These are phyloP conservation scores for Chionis minor DNA, from an alignment of 2,113 vertebrate genomes.

Conservation along the genomic window DNA sequence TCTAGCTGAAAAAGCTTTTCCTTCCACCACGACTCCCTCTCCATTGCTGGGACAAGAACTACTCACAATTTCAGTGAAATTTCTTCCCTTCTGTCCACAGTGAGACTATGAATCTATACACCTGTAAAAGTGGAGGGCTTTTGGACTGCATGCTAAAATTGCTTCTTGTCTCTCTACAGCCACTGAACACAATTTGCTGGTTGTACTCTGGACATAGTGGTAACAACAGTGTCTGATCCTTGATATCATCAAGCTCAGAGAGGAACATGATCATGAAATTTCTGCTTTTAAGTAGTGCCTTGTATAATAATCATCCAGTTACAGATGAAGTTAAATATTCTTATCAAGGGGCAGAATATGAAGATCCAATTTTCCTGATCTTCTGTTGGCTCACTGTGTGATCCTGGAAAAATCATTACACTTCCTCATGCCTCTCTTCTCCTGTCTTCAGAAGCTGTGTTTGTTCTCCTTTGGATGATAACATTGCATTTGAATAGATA, in stretches of 20 bases:
- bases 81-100: not conserved
- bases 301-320: not conserved
- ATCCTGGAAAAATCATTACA: not conserved
- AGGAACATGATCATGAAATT: not conserved
- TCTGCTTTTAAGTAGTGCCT: not conserved
- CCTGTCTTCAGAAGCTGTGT: not conserved
- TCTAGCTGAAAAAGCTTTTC: not conserved
- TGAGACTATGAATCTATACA: not conserved
- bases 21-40: not conserved
- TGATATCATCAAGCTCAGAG: not conserved
- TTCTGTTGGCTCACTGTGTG: not conserved
- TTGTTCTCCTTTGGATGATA: not conserved
- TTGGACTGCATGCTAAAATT: not conserved
- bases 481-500: constrained; percentile 16
- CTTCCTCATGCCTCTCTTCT: not conserved
- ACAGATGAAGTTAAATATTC: not conserved
- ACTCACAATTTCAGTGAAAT: not conserved
- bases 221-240: not conserved
- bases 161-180: not conserved
- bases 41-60: not conserved
- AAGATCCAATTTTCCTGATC: not conserved
- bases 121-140: not conserved
- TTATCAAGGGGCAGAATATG: not conserved
- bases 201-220: not conserved
- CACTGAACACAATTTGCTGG: not conserved